Evolutionary conservation across 2,888 invertebrate genomes (phyloP).

Genomic region (Pteria penguin): DNA sequence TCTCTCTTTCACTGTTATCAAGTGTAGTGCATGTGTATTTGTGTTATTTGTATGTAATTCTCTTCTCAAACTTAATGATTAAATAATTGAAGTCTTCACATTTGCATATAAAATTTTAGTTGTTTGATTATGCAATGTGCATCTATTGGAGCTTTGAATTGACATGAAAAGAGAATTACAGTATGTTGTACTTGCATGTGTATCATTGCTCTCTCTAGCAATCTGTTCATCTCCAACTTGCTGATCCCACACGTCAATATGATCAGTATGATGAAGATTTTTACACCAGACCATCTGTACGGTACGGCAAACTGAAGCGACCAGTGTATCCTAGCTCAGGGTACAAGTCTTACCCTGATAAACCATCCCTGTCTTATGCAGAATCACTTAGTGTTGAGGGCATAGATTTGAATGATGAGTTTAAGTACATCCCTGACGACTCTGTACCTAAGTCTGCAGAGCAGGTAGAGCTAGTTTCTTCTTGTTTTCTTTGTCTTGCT

Average conservation of each 20-base stretch:
- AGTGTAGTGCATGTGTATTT: no score
- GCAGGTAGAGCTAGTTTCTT: background rate
- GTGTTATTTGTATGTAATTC: no score
- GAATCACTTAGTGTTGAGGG: slow-evolving; percentile 57
- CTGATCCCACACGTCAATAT: slow-evolving; percentile 36
- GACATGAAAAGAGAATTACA: background rate
- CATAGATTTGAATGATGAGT: slow-evolving; percentile 85
- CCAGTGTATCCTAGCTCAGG: slow-evolving; percentile 55
- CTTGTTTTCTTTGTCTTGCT: no score
- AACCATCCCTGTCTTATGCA: slow-evolving; percentile 56
- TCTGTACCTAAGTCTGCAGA: slow-evolving; percentile 46
- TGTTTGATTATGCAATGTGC: background rate
- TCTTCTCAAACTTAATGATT: no score
- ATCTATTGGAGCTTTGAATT: no score
- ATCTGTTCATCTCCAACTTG: slow-evolving; percentile 3
- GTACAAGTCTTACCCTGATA: slow-evolving; percentile 48
- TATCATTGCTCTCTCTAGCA: slow-evolving; percentile 1
- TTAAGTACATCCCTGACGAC: slow-evolving; percentile 70
- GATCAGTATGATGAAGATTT: slow-evolving; percentile 68
- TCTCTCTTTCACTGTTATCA: no score
- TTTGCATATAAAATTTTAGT: background rate
- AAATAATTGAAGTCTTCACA: no score
- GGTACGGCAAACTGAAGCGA: slow-evolving; percentile 57
- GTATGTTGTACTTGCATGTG: slow-evolving; percentile 5
- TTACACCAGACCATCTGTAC: slow-evolving; percentile 67